Base-by-base conservation (phyloP, 1,140 invertebrate genomes). In the Lepidurus arcticus region DNA sequence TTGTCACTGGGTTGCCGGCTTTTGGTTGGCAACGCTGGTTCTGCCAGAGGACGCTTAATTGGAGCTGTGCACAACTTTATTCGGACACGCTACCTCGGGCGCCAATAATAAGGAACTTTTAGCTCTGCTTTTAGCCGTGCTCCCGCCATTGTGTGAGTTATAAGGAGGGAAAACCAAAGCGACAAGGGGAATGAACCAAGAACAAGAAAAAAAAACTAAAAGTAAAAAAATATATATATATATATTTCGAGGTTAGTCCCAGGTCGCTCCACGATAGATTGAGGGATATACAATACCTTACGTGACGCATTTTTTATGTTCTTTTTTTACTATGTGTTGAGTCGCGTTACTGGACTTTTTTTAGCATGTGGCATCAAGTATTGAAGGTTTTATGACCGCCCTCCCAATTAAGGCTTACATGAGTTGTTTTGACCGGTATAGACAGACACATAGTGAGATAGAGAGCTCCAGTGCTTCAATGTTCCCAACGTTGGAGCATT, bases 331-430 rank as follows among this genome's bases (percentile, higher is more conserved):
- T 7, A 65, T 65, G 53, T 65, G 53, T 65, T 65, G 53, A 65
- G 53, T 21, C 53, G 53, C 21, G 16, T 21, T 16, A 13, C 21
- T 65, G 53, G 53, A 21, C 53, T 65, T 21, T 65, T n/a, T 65
- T 65, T 65, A 4, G 53, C 53, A 21, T 65, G 53, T 7, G 21
- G 21, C 53, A 21, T 65, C 9, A 65, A 65, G 9, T 65, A 65
- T 65, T 65, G 9, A 65, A 65, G 21, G 53, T 65, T 65, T 34
- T 34, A 34, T 34, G 21, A 13, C 53, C 21, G 16, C 53, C 53
- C 53, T 65, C 53, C 53, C 53, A 65, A 65, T 65, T 65, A 65
- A 65, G 53, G 16, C 21, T 65, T 65, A 65, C 53, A 65, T 65
- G 53, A 65, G 53, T 65, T 65, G 21, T n/a, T 21, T 65, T 21